phyloP scores from a whole-genome alignment of 1,140 invertebrate species.

The Neodiprion lecontei region DNA sequence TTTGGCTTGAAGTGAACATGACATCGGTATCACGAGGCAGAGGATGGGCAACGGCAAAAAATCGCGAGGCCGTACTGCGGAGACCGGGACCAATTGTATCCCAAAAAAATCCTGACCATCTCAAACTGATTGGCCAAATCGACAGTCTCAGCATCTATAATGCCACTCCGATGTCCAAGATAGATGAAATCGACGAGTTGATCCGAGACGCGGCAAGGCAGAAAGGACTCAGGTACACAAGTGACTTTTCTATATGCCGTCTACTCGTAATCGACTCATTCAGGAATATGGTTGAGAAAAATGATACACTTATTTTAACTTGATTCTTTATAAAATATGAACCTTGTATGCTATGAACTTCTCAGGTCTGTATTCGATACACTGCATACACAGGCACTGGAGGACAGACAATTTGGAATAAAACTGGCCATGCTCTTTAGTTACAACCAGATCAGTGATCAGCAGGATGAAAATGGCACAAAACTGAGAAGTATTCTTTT shows the following conservation, averaged over 20 bases:
- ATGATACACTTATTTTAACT: neutral
- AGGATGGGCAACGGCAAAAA: conserved; percentile 27
- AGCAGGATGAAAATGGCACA: conserved; percentile 4
- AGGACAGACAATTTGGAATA: conserved; percentile 29
- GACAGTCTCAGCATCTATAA: conserved; percentile 15
- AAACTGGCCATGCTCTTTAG: conserved; percentile 27
- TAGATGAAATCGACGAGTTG: neutral
- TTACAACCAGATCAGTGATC: conserved; percentile 18
- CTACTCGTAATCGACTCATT: conserved; percentile 21
- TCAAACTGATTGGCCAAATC: conserved; percentile 17
- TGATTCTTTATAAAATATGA: conserved; percentile 21
- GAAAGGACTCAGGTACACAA: conserved; percentile 6
- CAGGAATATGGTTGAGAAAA: neutral
- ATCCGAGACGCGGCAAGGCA: neutral
- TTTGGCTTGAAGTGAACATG: conserved; percentile 15
- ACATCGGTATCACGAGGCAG: conserved; percentile 23
- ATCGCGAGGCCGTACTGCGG: conserved; percentile 17
- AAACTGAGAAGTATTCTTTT: conserved; percentile 9
- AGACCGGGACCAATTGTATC: conserved; percentile 22
- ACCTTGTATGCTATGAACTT: conserved; percentile 28
- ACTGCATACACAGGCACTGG: conserved; percentile 29
- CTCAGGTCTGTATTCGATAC: conserved; percentile 8
- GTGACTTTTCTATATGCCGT: conserved; percentile 13
- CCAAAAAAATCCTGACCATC: neutral
- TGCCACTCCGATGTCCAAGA: conserved; percentile 4